These are phyloP conservation scores for Nannoperca obscura DNA, from an alignment of 2,797 vertebrate genomes.

Conservation along the genomic window DNA sequence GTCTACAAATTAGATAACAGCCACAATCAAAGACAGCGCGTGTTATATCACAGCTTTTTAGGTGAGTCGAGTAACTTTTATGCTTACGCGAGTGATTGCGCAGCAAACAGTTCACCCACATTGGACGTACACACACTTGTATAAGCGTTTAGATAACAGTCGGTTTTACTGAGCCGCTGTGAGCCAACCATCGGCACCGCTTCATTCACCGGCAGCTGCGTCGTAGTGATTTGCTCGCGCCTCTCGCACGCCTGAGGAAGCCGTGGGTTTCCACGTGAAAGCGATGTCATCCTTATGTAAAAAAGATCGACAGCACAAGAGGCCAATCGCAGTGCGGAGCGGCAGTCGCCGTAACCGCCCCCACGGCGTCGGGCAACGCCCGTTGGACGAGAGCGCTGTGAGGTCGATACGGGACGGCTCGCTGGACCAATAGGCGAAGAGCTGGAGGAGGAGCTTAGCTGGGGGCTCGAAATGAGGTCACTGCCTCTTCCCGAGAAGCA, in stretches of 20 bases:
- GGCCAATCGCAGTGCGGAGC: conserved; percentile 60
- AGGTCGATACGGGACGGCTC: neutral
- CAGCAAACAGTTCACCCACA: conserved; percentile 59
- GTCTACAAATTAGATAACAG: conserved; percentile 31
- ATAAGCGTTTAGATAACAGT: conserved; percentile 88
- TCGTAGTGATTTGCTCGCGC: conserved; percentile 76
- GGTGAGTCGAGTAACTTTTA: conserved; percentile 25
- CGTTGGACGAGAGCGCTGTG: conserved; percentile 31
- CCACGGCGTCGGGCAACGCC: rapidly evolving
- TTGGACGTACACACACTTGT: conserved; percentile 82
- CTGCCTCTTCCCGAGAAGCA: conserved; percentile 44
- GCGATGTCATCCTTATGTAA: conserved; percentile 82
- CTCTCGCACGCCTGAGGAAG: conserved; percentile 49
- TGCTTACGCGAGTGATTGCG: conserved; percentile 34
- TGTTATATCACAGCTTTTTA: conserved; percentile 30
- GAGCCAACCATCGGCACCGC: conserved; percentile 75
- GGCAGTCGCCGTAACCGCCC: neutral
- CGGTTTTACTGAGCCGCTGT: conserved; percentile 50
- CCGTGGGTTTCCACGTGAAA: conserved; percentile 85
- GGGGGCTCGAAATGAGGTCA: conserved; percentile 79
- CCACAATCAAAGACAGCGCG: conserved; percentile 4
- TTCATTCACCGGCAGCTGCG: conserved; percentile 73
- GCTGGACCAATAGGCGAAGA: conserved; percentile 51
- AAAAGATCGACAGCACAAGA: conserved; percentile 55
- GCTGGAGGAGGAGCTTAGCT: conserved; percentile 22